These are phyloP conservation scores for Gadopsis marmoratus DNA, from an alignment of 2,797 vertebrate genomes.

Conservation along the genomic window DNA sequence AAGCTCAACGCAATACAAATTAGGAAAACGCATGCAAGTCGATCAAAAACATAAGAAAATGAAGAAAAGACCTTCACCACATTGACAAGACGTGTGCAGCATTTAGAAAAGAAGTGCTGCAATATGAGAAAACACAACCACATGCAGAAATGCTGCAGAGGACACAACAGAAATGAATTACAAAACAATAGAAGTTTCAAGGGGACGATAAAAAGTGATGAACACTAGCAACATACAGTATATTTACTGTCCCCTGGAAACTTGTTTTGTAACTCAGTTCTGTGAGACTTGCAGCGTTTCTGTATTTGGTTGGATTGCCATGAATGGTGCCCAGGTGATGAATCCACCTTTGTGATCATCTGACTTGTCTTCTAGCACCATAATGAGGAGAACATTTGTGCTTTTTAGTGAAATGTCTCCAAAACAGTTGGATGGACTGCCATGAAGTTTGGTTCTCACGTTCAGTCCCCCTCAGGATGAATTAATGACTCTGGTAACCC, in stretches of 20 bases:
- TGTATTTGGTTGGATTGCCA: neutral
- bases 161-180: neutral
- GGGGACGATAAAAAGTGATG: neutral
- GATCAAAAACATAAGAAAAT: conserved; percentile 13
- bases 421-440: neutral
- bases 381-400: too few species aligned
- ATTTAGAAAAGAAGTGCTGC: neutral
- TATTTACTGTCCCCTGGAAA: neutral
- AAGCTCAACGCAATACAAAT: conserved; percentile 26
- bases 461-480: too few species aligned
- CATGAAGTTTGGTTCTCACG: neutral
- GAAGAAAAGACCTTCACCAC: neutral
- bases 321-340: too few species aligned
- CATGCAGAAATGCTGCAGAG: neutral
- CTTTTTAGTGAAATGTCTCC: too few species aligned
- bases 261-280: neutral
- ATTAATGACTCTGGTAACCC: too few species aligned
- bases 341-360: too few species aligned
- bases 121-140: neutral
- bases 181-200: neutral
- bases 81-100: neutral
- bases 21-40: neutral
- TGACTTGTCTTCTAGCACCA: too few species aligned
- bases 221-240: neutral
- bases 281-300: neutral